Base-by-base conservation (phyloP, 2,888 invertebrate species). In the Mesorhabditis belari region DNA sequence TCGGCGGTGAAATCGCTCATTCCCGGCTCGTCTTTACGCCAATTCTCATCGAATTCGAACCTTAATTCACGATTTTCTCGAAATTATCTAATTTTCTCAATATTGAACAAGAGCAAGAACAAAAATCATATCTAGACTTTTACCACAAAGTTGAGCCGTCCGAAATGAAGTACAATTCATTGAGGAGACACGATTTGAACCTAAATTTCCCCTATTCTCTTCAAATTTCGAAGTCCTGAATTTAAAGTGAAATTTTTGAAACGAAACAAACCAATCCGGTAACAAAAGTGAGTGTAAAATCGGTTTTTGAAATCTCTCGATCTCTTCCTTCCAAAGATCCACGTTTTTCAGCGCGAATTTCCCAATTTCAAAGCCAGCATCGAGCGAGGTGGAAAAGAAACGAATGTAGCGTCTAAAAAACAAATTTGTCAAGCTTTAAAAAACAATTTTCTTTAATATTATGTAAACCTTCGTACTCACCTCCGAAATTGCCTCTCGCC, bases 71-170 rank as follows among this genome's bases (percentile, higher is more conserved):
- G n/a, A n/a, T n/a, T n/a, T n/a, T n/a, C n/a, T n/a, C n/a, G n/a
- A n/a, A n/a, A n/a, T n/a, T n/a, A n/a, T n/a, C n/a, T n/a, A n/a
- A n/a, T n/a, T n/a, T n/a, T n/a, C n/a, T n/a, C n/a, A n/a, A n/a
- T n/a, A n/a, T n/a, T n/a, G n/a, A n/a, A n/a, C n/a, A n/a, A n/a
- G n/a, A n/a, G n/a, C n/a, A n/a, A n/a, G n/a, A n/a, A n/a, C n/a
- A n/a, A n/a, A n/a, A n/a, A n/a, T n/a, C n/a, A n/a, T n/a, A n/a
- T n/a, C n/a, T n/a, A n/a, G n/a, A n/a, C n/a, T n/a, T n/a, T n/a
- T n/a, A n/a, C 93, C 94, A 94, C 66, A 92, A 84, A 0, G 89
- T 88, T 23, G 93, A 93, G 27, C 93, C 92, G 82, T 94, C 93
- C 56, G 90, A 88, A 57, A 94, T 85, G 82, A 86, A 93, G 82